Evolutionary conservation across 2,888 invertebrate genomes (phyloP), one percentile per base, ranked within the genome.

Genomic region (Trichogramma evanescens): DNA sequence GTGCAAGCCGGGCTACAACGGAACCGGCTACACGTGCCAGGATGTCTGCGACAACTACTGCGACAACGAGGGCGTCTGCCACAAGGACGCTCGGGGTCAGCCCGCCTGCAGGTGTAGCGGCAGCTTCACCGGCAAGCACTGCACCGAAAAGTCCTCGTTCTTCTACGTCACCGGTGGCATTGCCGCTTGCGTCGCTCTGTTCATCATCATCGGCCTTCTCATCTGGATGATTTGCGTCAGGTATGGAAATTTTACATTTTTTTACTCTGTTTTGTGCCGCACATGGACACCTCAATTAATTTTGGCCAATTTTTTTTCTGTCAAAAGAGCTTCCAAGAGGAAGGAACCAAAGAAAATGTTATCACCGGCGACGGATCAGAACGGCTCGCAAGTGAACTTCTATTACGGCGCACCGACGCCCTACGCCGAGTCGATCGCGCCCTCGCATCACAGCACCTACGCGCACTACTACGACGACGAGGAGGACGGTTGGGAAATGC

Each of bases 211-310:
- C 70, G 93, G 94, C 44, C 83, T 95, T 66, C 86, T 95, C 58
- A 93, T 95, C 69, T 95, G 95, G 95, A 95, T 95, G 95, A 95
- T 95, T 75, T 95, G 95, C 77, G 94, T 92, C 62, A 89, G 91
- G 88, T 89, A 75, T 64, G 69, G 6, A 48, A 39, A 9, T 38
- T 39, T 54, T 44, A 38, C 53, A 26, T 41, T 26, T 44, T 38
- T 55, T 38, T 48, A n/a, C 53, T 50, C 13, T 13, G 13, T 13
- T 13, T 13, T 13, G 13, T 13, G 13, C 13, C 13, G 13, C 6
- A 50, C 5, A 26, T 26, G 39, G 39, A 51, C 45, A 50, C 10
- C 56, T 50, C 45, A 51, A 54, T 13, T 41, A 45, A 8, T 26
- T 57, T 1, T 40, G 40, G 45, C 46, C 3, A 26, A 40, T 40